Base-by-base conservation (phyloP, 2,888 invertebrate species). In the Drosophila stalkeri region DNA sequence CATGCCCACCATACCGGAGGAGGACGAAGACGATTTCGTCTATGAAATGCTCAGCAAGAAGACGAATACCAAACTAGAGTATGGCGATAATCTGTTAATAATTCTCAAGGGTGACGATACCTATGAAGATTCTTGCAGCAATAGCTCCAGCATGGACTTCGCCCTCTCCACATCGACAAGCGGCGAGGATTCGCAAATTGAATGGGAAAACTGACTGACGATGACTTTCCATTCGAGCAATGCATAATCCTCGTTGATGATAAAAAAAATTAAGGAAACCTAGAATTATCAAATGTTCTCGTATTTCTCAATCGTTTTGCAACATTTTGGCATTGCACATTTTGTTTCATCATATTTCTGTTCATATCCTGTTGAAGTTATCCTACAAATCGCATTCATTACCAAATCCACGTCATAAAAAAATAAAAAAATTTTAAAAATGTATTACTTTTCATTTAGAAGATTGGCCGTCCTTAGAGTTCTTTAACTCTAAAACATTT, bases 1-100 rank as follows among this genome's bases (percentile, higher is more conserved):
- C 3, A 31, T 60, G 60, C 60, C 60, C 6, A 60, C 60, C 60
- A 60, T 47, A 31, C 47, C 47, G 27, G 60, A 60, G 18, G 60
- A 60, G 39, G 60, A 60, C 12, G 37, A 39, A 3, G 5, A 1
- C 27, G 23, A 39, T 14, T 9, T 8, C 23, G 7, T 8, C 7
- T 16, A 12, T n/a, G 35, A 35, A 12, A 0, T n/a, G 2, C 1
- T 23, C 23, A 3, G 11, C 14, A 5, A 2, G 12, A n/a, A 8
- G 12, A 4, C 27, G 14, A 2, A 8, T 12, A 12, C 1, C 7
- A 12, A 23, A 5, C 1, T 9, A 1, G 9, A 20, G 1, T 9
- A 20, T 0, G 52, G 37, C 3, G 20, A 44, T 9, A 1, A 33
- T 1, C 5, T 20, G 16, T 20, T 18, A 0, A 44, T 44, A 16